Base-by-base conservation (phyloP, 2,113 vertebrate species). In the Indri indri region DNA sequence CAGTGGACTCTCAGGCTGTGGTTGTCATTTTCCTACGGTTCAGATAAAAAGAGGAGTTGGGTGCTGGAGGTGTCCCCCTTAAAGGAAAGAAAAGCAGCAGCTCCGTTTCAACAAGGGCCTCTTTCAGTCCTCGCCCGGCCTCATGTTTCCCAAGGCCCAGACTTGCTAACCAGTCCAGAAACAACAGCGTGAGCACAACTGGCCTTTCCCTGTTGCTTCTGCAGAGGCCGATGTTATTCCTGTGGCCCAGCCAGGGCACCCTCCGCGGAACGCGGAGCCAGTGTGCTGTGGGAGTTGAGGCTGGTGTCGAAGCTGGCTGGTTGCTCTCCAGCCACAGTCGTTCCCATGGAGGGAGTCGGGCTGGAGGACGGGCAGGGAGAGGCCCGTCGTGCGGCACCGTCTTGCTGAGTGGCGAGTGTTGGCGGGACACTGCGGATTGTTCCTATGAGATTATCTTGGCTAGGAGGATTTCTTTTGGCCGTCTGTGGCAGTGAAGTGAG, bases 151-250 rank as follows among this genome's bases (percentile, higher is more conserved):
- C 0, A 22, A 61, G 42, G 86, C 52, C 50, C 71, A 82, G 94
- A 79, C 84, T 71, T 25, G 59, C 65, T 73, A 63, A 81, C 65
- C 2, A 40, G 79, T 96, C 97, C 97, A 97, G 95, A 95, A 97
- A 97, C 88, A 97, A 92, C 96, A 97, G 14, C 57, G 34, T 37
- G 66, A 94, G 73, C 81, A 63, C 40, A 4, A 4, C 82, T 37
- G 90, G 88, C 93, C 92, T 91, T 50, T 81, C 86, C 91, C 86
- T 4, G 14, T 50, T 40, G 70, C 95, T 88, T 84, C 86, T 34
- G 32, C 25, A 23, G 82, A 85, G 95, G 71, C 87, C 54, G 45
- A 22, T 94, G 94, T 97, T 97, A 71, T 97, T 95, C 25, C 92
- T 96, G 96, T 32, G 76, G 23, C 34, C 17, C 1, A 23, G 96